A percentile compares a stretch with the other conserved stretches of the same genome.
Evolutionary conservation across 2,113 vertebrate genomes (phyloP).

Genomic region (Puffinus mauretanicus): DNA sequence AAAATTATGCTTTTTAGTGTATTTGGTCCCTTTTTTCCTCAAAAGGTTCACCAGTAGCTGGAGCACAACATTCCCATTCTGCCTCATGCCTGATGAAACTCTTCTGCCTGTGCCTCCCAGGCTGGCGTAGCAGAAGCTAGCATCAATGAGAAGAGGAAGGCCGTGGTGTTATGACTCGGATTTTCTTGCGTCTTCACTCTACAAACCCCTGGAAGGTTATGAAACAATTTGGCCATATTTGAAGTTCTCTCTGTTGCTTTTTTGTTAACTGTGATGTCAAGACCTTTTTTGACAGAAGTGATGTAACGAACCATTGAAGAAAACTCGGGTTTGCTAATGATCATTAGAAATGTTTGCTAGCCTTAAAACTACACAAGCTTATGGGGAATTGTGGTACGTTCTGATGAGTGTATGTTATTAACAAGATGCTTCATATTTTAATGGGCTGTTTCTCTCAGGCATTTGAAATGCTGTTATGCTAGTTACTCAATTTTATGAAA

Average conservation of each 20-base stretch:
- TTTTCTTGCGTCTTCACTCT: background rate
- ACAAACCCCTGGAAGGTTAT: background rate
- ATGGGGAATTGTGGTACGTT: background rate
- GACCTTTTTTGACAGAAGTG: background rate
- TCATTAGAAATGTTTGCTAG: background rate
- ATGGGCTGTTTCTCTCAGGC: background rate
- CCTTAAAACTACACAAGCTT: background rate
- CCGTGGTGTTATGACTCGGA: accelerated
- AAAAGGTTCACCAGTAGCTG: background rate
- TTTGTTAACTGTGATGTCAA: background rate
- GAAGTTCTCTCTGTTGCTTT: background rate
- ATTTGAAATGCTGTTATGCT: constrained; percentile 17
- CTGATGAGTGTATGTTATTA: constrained; percentile 43
- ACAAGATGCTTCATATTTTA: constrained; percentile 48
- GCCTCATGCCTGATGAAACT: background rate
- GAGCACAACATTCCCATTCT: background rate
- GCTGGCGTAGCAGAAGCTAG: background rate
- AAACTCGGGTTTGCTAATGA: background rate
- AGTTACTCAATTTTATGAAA: constrained; percentile 63
- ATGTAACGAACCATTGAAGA: background rate
- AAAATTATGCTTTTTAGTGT: background rate
- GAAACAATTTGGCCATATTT: background rate
- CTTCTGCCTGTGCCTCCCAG: background rate
- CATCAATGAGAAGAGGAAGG: background rate
- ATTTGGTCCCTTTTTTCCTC: background rate